Conservation (phyloP, 2,113 vertebrate species). For the Willisornis vidua region DNA sequence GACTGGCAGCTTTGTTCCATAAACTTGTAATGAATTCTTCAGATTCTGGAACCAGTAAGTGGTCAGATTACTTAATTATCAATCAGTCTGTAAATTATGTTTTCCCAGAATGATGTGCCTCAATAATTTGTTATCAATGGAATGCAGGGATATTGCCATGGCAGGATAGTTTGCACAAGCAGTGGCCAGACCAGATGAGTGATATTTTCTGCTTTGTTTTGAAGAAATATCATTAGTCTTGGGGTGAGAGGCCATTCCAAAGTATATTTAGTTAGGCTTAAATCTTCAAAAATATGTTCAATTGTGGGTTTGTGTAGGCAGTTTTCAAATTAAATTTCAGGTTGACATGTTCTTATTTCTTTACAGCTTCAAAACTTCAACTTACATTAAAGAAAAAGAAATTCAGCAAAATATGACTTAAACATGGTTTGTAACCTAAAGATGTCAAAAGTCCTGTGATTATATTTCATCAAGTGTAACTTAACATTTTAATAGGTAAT, state of each 20-base stretch:
- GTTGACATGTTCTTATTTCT: slow-evolving; percentile 18
- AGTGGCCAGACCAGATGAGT: not conserved
- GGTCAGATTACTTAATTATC: not conserved
- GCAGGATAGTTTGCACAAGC: not conserved
- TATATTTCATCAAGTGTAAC: slow-evolving; percentile 63
- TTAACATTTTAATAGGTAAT: slow-evolving; percentile 65
- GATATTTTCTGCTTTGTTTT: not conserved
- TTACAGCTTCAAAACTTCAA: slow-evolving; percentile 46
- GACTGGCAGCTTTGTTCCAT: not conserved
- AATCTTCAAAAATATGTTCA: not conserved
- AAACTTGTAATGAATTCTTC: not conserved
- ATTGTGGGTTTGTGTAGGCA: not conserved
- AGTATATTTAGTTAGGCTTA: not conserved
- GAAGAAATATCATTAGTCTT: not conserved
- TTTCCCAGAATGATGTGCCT: not conserved
- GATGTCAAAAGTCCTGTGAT: slow-evolving; percentile 66
- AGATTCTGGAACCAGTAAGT: not conserved
- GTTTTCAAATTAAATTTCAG: slow-evolving; percentile 44
- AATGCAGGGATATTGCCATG: accelerated
- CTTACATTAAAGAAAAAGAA: slow-evolving; percentile 58
- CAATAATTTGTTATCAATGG: not conserved
- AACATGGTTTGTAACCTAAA: slow-evolving; percentile 55
- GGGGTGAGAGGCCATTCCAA: not conserved
- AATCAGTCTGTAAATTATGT: not conserved
- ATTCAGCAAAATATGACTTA: slow-evolving; percentile 37